Evolutionary conservation across 2,797 vertebrate genomes (phyloP).

Genomic region (Sorex maritimensis): DNA sequence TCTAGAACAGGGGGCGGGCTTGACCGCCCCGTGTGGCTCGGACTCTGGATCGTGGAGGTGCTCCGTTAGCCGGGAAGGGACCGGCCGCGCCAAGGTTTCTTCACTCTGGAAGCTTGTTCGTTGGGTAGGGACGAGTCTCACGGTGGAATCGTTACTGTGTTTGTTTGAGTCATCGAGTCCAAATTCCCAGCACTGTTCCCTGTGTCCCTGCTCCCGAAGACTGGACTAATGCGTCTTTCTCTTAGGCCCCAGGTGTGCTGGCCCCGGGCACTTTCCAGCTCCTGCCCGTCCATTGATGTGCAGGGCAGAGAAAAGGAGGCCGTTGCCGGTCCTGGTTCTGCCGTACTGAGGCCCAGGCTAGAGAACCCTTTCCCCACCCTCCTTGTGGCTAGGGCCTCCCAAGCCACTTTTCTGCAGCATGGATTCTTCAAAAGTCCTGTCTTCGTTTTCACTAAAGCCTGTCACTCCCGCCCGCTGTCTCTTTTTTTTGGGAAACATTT

Average conservation of each 20-base stretch:
- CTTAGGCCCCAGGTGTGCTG: not conserved
- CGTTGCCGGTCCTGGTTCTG: not conserved
- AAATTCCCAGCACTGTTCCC: not conserved
- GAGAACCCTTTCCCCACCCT: not conserved
- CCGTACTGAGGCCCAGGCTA: not conserved
- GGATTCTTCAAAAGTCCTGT: conserved; percentile 7
- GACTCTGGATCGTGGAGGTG: too few species aligned
- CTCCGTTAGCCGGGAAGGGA: not conserved
- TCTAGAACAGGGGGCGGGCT: not conserved
- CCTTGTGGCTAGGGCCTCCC: not conserved
- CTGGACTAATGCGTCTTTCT: not conserved
- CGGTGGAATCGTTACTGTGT: not conserved
- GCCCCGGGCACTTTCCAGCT: not conserved
- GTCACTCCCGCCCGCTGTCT: not conserved
- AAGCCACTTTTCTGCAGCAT: not conserved
- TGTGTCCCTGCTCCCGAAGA: not conserved
- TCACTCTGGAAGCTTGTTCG: not conserved
- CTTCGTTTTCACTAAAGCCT: conserved; percentile 26
- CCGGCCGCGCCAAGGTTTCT: not conserved
- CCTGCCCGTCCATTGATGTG: not conserved
- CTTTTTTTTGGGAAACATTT: too few species aligned
- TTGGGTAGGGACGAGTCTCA: not conserved
- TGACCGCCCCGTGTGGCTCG: not conserved
- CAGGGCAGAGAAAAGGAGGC: not conserved
- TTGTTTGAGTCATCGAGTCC: not conserved